These are phyloP conservation scores for Myrmecobius fasciatus DNA, from an alignment of 2,113 vertebrate genomes.

Conservation along the genomic window DNA sequence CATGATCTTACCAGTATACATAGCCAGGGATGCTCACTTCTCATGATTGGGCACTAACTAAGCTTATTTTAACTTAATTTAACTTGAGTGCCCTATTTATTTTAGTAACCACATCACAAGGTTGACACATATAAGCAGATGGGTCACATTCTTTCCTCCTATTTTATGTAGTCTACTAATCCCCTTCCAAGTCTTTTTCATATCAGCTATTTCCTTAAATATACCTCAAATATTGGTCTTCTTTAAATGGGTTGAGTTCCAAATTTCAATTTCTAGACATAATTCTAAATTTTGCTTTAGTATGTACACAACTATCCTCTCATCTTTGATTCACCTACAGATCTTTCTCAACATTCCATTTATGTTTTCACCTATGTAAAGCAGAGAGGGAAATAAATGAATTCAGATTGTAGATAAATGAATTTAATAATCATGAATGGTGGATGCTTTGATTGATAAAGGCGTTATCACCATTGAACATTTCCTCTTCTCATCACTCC, in stretches of 20 bases:
- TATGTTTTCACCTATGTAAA: not conserved
- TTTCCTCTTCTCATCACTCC: not conserved
- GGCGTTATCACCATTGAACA: not conserved
- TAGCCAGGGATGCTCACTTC: not conserved
- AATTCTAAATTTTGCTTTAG: not conserved
- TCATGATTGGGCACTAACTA: not conserved
- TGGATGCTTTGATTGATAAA: not conserved
- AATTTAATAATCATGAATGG: not conserved
- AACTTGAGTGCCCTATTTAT: not conserved
- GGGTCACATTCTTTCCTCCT: not conserved
- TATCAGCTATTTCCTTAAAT: not conserved
- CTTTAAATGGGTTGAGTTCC: too few relatives aligned
- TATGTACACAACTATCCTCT: not conserved
- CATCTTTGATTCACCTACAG: not conserved
- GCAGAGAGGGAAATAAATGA: not conserved
- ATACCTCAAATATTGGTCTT: not conserved
- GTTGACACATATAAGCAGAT: not conserved
- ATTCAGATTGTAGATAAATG: not conserved
- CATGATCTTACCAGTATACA: not conserved
- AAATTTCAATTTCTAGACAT: too few relatives aligned
- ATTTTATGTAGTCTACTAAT: not conserved
- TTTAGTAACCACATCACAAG: not conserved
- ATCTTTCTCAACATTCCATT: not conserved
- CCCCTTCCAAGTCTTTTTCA: not conserved
- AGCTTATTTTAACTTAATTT: not conserved